phyloP scores from a whole-genome alignment of 2,113 vertebrate genomes.

The Psittacula cyanocephala region DNA sequence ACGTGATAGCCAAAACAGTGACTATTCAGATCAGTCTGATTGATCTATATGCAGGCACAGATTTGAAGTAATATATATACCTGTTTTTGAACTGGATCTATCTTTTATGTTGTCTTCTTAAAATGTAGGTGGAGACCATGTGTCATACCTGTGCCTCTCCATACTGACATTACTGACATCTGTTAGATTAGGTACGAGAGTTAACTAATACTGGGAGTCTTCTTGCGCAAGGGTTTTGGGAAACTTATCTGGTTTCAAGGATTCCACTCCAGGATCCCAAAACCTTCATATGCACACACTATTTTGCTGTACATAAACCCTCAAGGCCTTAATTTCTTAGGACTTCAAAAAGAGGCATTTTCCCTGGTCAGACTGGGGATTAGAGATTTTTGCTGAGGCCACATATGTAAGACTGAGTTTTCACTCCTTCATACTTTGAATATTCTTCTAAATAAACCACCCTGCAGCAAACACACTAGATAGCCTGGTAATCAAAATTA shows the following conservation, averaged over 20 bases:
- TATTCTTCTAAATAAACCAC: neutral
- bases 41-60: neutral
- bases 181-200: neutral
- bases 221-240: neutral
- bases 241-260: neutral
- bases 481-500: neutral
- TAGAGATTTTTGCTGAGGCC: neutral
- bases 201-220: neutral
- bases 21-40: neutral
- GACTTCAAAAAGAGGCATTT: neutral
- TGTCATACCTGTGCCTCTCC: neutral
- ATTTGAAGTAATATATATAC: neutral
- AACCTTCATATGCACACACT: neutral
- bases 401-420: neutral
- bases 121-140: neutral
- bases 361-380: neutral
- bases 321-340: neutral
- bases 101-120: neutral
- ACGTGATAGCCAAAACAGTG: neutral
- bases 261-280: neutral
- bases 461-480: neutral
- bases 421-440: neutral
- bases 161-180: neutral
- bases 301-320: neutral
- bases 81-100: neutral